These are phyloP conservation scores for Octodon degus DNA, from an alignment of 2,113 vertebrate species.

Conservation along the genomic window DNA sequence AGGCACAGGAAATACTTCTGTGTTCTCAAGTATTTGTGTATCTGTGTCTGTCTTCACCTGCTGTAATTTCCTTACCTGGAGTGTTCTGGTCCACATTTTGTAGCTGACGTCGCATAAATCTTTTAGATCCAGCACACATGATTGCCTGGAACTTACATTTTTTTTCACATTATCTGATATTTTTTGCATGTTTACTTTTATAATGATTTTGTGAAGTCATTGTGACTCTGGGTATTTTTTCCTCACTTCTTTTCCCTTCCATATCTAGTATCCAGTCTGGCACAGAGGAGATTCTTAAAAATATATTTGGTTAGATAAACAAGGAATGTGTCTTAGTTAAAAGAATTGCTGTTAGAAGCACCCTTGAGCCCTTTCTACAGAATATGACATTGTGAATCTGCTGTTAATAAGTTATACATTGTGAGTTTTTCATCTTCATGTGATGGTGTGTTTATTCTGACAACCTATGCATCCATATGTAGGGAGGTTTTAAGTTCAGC, in stretches of 20 bases:
- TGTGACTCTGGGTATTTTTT: background rate
- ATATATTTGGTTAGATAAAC: rapidly evolving
- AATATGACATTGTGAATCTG: background rate
- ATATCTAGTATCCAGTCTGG: background rate
- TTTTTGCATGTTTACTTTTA: background rate
- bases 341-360: background rate
- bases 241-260: background rate
- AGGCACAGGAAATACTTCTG: background rate
- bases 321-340: background rate
- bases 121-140: background rate
- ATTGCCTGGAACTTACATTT: too few species aligned
- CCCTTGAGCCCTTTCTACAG: background rate
- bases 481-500: background rate
- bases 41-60: background rate
- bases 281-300: background rate
- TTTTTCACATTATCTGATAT: background rate
- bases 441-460: background rate
- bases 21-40: background rate
- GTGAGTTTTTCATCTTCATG: background rate
- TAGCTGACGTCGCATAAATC: background rate
- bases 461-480: background rate
- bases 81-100: background rate
- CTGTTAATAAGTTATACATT: background rate
- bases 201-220: background rate
- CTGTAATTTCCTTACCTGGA: too few species aligned